Evolutionary conservation across 2,888 invertebrate genomes (phyloP).

Genomic region (Campoplex nolae): DNA sequence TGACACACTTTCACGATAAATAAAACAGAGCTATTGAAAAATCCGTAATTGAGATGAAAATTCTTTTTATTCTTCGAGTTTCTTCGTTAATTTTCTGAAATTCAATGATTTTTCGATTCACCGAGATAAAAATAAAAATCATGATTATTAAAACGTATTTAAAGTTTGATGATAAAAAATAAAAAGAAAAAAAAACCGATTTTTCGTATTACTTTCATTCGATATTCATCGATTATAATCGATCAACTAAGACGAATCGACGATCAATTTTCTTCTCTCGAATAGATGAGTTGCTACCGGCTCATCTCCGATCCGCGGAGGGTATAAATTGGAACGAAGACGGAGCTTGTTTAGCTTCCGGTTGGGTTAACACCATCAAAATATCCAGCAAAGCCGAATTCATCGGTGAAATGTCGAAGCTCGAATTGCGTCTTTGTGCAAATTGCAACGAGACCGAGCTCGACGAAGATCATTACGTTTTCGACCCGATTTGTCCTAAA

Average conservation of each 20-base stretch:
- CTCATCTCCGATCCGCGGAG: slow-evolving; percentile 89
- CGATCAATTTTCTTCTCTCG: background rate
- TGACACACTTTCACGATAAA: background rate
- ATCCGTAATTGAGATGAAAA: background rate
- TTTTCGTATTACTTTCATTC: too few species aligned
- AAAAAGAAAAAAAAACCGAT: background rate
- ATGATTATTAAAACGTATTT: background rate
- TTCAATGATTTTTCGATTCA: background rate
- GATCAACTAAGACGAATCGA: background rate
- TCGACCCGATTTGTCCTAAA: slow-evolving; percentile 88
- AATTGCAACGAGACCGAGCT: slow-evolving; percentile 75
- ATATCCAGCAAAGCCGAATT: slow-evolving; percentile 86
- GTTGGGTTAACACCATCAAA: slow-evolving; percentile 93
- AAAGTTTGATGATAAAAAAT: background rate
- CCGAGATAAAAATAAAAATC: background rate
- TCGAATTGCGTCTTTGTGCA: slow-evolving; percentile 85
- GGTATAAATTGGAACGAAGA: slow-evolving; percentile 86
- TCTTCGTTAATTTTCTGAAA: background rate
- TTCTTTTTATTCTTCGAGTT: background rate
- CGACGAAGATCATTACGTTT: slow-evolving; percentile 85
- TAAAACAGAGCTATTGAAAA: background rate
- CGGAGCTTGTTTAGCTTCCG: slow-evolving; percentile 87
- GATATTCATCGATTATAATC: too few species aligned
- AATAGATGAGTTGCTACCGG: slow-evolving; percentile 89
- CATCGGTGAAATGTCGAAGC: slow-evolving; percentile 84